phyloP scores from a whole-genome alignment of 2,797 vertebrate species.

The Malurus leucopterus region DNA sequence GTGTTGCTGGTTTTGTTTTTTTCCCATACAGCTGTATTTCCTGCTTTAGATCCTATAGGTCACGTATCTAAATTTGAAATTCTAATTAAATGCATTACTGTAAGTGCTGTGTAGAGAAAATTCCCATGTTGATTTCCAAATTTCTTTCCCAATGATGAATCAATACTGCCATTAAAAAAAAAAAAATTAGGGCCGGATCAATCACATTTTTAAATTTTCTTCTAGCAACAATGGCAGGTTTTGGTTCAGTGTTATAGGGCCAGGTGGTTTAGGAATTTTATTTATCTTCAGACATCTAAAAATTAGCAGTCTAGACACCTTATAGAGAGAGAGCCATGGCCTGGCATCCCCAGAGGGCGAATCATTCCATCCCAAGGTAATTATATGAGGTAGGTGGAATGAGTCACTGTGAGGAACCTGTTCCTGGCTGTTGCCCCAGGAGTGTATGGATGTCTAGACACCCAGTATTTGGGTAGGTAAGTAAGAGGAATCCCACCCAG shows the following conservation, averaged over 20 bases:
- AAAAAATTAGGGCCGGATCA: neutral
- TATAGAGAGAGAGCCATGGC: neutral
- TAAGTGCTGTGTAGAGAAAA: neutral
- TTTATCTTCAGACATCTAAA: slow-evolving; percentile 31
- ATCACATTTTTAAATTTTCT: neutral
- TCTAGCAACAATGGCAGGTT: neutral
- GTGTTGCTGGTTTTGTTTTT: neutral
- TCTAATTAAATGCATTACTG: neutral
- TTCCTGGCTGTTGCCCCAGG: neutral
- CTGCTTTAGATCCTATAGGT: neutral
- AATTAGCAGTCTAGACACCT: slow-evolving; percentile 10
- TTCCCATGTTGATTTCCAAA: neutral
- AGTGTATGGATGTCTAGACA: neutral
- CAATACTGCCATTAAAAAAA: neutral
- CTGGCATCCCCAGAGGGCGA: neutral
- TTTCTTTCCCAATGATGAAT: neutral
- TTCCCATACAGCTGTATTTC: neutral
- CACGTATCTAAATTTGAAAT: neutral
- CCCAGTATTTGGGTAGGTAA: neutral
- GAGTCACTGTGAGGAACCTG: slow-evolving; percentile 1
- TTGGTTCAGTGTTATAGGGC: neutral
- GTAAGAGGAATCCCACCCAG: neutral
- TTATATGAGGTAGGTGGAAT: neutral
- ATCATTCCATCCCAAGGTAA: neutral
- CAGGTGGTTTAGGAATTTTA: neutral